phyloP scores from a whole-genome alignment of 2,113 vertebrate species.

The Cephalophus harveyi region DNA sequence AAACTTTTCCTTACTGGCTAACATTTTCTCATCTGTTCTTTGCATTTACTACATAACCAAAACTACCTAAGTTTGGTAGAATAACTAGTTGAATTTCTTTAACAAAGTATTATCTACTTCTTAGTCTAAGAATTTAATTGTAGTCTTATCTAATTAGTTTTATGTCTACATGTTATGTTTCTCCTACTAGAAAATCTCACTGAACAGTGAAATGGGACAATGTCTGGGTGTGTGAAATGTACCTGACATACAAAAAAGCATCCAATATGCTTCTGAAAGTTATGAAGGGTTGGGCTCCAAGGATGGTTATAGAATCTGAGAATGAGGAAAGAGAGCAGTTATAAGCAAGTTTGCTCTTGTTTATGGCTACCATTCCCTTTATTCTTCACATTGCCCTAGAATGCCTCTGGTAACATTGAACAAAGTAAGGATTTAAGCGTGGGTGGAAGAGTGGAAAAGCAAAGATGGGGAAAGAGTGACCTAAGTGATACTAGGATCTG shows the following conservation, averaged over 20 bases:
- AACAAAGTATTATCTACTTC: neutral
- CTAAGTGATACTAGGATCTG: neutral
- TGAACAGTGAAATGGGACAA: neutral
- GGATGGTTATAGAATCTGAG: neutral
- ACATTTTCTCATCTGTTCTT: conserved; percentile 27
- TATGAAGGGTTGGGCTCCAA: neutral
- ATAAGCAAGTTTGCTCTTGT: neutral
- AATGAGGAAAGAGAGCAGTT: neutral
- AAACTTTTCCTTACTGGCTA: neutral
- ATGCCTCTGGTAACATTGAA: neutral
- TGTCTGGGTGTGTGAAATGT: neutral
- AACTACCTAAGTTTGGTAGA: neutral
- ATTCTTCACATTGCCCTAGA: neutral
- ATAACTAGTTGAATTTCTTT: conserved; percentile 29
- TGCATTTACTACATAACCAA: neutral
- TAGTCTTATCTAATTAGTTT: neutral
- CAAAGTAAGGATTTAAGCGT: neutral
- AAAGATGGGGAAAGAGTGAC: neutral
- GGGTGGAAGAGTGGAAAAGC: neutral
- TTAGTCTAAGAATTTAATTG: neutral
- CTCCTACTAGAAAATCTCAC: neutral
- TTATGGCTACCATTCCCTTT: neutral
- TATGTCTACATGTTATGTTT: neutral
- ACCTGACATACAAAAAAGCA: neutral
- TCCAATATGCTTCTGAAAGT: neutral